A percentile compares a stretch with the other conserved stretches of the same genome.
Evolutionary conservation across 2,888 invertebrate genomes (phyloP).

Genomic region (Eupithecia subfuscata): DNA sequence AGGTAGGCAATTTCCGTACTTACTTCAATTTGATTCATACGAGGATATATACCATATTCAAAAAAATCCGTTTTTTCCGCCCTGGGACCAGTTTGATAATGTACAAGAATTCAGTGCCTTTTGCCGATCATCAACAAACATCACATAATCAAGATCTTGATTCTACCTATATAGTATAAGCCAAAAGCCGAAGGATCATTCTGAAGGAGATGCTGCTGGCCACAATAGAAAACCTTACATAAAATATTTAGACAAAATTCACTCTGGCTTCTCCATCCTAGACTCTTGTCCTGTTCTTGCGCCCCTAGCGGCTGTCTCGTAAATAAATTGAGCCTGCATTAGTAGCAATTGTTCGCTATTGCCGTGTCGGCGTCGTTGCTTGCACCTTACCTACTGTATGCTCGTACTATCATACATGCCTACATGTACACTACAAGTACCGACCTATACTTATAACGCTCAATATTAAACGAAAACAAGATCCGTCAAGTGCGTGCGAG

Average conservation of each 20-base stretch:
- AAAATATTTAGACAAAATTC: neutral
- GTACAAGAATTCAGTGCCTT: neutral
- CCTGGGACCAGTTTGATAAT: neutral
- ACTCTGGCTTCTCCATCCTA: slow-evolving; percentile 59
- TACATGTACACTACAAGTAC: neutral
- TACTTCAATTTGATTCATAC: neutral
- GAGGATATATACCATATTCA: too few species aligned
- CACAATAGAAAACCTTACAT: too few species aligned
- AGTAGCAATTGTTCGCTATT: slow-evolving; percentile 83
- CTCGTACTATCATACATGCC: neutral
- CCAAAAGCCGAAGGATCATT: too few species aligned
- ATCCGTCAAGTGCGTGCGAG: too few species aligned
- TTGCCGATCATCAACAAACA: neutral
- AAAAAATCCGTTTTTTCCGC: neutral
- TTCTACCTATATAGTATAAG: too few species aligned
- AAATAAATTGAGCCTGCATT: slow-evolving; percentile 84
- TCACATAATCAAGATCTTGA: too few species aligned
- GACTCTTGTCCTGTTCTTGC: slow-evolving; percentile 57
- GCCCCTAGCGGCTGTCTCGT: slow-evolving; percentile 80
- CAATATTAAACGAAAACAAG: neutral
- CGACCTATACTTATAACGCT: neutral
- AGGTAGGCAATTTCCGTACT: neutral
- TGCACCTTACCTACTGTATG: slow-evolving; percentile 49
- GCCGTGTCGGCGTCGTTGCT: slow-evolving; percentile 49
- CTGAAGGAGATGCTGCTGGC: too few species aligned